Conservation (phyloP, 2,797 vertebrate genomes). For the Siniperca undulata region DNA sequence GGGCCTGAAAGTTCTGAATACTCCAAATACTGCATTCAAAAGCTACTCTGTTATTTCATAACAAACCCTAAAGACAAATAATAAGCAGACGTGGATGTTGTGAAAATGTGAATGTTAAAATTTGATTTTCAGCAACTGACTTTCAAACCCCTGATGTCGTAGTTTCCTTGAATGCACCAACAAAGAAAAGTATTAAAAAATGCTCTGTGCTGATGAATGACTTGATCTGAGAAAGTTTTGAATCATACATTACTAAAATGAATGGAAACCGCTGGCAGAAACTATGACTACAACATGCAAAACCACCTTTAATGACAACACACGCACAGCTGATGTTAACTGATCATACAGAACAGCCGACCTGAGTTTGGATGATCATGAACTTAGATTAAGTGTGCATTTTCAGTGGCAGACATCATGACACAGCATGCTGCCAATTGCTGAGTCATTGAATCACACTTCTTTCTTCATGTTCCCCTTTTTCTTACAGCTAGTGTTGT, state of each 20-base stretch:
- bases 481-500: not conserved
- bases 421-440: conserved; percentile 43
- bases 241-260: not conserved
- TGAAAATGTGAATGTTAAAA: not conserved
- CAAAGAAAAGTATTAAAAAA: not conserved
- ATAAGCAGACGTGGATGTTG: not conserved
- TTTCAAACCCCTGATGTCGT: not conserved
- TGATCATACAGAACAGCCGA: not conserved
- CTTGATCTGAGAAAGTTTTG: not conserved
- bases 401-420: conserved; percentile 34
- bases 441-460: conserved; percentile 57
- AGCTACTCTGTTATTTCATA: not conserved
- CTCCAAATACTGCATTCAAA: not conserved
- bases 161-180: not conserved
- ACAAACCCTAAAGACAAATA: not conserved
- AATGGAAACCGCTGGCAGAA: not conserved
- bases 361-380: conserved; percentile 1
- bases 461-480: conserved; percentile 31
- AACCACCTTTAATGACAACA: not conserved
- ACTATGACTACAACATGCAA: not conserved
- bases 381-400: conserved; percentile 22
- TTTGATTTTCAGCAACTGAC: not conserved
- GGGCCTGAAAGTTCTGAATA: not conserved
- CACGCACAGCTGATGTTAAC: not conserved
- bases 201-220: not conserved